Evolutionary conservation across 2,113 vertebrate genomes (phyloP), one percentile per base, ranked within the genome.

Genomic region (Origma solitaria): DNA sequence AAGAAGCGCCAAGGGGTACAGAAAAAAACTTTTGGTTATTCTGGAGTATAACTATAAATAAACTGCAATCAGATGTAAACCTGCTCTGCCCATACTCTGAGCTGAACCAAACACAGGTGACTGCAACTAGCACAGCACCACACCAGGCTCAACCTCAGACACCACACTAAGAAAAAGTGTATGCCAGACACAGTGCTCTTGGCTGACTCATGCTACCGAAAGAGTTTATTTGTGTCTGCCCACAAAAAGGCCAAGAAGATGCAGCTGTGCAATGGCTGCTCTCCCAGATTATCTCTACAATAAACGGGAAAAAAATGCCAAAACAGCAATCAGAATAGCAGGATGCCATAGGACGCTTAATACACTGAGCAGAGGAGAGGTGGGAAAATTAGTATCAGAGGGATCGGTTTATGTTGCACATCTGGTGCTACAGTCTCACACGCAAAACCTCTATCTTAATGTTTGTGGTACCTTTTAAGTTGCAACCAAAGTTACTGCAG

Each of bases 1-100:
- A 86, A 90, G 33, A 88, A 82, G 35, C 13, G 0, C 28, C n/a
- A 86, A 86, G 38, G 30, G 42, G 30, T 51, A 83, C 19, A 90
- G 65, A 82, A 90, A 95, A 75, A 72, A 73, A 6, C 13, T 88
- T 76, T 47, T 76, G 58, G 50, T 88, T 91, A 54, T 15, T 81
- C 33, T 84, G 65, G 51, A 76, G 71, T 70, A 16, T 58, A 81
- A 57, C 73, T 97, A 95, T 96, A 94, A 97, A 95, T 95, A 96
- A 88, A 82, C 44, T 58, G 28, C 71, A 50, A 88, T 93, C 94
- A 95, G 90, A 94, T 83, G 90, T 19, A 61, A 88, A 17, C 4
- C 73, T 79, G 60, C 66, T 90, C 31, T 95, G 79, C 82, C 88
- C 69, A 68, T 57, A 84, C 10, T 42, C 51, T 87, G 88, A 94